phyloP scores from a whole-genome alignment of 2,888 invertebrate genomes.

The Andrena haemorrhoa region DNA sequence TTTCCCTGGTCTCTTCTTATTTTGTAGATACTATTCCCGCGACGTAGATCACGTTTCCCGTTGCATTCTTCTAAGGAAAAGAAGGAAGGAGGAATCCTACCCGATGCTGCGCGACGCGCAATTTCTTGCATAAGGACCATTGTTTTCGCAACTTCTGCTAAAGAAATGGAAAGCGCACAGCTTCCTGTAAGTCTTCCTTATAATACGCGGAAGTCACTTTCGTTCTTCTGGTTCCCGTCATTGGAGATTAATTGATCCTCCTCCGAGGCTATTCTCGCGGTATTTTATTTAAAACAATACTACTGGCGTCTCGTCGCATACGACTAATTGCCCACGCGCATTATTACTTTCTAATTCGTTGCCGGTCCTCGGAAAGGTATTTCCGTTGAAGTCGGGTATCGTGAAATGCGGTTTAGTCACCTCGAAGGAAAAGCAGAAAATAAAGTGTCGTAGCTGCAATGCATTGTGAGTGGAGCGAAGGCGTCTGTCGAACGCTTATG shows the following conservation, averaged over 20 bases:
- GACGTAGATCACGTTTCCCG: not conserved
- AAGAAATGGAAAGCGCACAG: slow-evolving; percentile 60
- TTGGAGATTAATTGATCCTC: slow-evolving; percentile 1
- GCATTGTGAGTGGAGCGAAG: not conserved
- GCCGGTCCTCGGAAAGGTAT: not conserved
- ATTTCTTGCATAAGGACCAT: slow-evolving; percentile 59
- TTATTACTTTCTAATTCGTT: not conserved
- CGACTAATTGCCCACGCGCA: not conserved
- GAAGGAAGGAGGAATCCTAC: slow-evolving; percentile 31
- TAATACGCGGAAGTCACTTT: slow-evolving; percentile 46
- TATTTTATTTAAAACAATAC: not conserved
- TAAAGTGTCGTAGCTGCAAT: not conserved
- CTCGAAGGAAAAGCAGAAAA: not conserved
- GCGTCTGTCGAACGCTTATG: not conserved
- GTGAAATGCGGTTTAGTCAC: not conserved
- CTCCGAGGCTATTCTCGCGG: not conserved
- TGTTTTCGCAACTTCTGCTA: slow-evolving; percentile 54
- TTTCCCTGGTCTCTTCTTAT: not conserved
- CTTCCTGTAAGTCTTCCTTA: slow-evolving; percentile 38
- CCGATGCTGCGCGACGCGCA: slow-evolving; percentile 29
- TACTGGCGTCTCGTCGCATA: not conserved
- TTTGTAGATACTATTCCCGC: not conserved
- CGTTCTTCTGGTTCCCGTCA: slow-evolving; percentile 8
- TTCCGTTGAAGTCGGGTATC: not conserved
- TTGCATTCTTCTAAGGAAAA: not conserved